Evolutionary conservation across 1,140 invertebrate species (phyloP).

Genomic region (Eufriesea mexicana): DNA sequence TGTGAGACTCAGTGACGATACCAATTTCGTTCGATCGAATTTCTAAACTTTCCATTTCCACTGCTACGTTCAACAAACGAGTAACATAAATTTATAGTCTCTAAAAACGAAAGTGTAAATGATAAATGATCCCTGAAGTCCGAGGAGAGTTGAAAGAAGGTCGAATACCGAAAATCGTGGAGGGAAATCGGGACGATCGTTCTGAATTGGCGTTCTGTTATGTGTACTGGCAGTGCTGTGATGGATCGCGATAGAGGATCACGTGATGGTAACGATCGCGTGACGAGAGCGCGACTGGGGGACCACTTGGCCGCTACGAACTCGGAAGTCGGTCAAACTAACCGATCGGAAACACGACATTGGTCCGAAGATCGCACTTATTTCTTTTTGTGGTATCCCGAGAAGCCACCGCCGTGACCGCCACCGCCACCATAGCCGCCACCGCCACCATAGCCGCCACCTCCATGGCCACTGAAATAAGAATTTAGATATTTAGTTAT

Average conservation of each 20-base stretch:
- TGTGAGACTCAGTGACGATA: not conserved
- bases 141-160: too few species aligned
- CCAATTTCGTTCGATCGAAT: not conserved
- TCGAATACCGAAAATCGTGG: too few species aligned
- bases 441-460: conserved; percentile 54
- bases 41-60: not conserved
- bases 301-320: not conserved
- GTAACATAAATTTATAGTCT: not conserved
- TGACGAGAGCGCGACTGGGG: not conserved
- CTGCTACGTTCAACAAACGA: not conserved
- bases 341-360: conserved; percentile 13
- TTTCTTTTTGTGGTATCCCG: conserved; percentile 66
- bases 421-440: conserved; percentile 45
- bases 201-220: not conserved
- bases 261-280: not conserved
- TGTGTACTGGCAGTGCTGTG: not conserved
- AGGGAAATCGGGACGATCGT: not conserved
- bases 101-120: conserved; percentile 7
- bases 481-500: not conserved
- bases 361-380: conserved; percentile 14
- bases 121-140: not conserved
- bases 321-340: not conserved
- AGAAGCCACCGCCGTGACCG: conserved; percentile 54
- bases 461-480: conserved; percentile 63
- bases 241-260: not conserved